Evolutionary conservation across 2,113 vertebrate genomes (phyloP), one percentile per base, ranked within the genome.

Genomic region (Addax nasomaculatus): DNA sequence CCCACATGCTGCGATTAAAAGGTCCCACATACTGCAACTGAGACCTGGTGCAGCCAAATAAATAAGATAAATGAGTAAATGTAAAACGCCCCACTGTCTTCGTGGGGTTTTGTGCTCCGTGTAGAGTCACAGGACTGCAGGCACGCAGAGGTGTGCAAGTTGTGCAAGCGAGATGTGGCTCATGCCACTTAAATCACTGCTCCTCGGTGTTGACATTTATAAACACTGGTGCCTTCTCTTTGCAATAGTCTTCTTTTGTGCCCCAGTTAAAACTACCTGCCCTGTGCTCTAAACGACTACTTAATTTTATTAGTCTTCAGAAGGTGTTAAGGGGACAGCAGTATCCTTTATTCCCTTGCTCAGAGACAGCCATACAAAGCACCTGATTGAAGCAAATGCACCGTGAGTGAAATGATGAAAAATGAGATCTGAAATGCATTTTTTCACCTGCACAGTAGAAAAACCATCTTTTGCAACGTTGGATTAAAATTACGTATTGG

Each of bases 151-250:
- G 7, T 49, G 51, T 27, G 92, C 25, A 95, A 94, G 60, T 51
- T 95, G 96, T 96, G 33, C 84, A 89, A 92, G 36, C 0, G 5
- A 92, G 81, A 85, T 0, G 2, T 8, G 25, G 80, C 51, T 98
- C 93, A 43, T 45, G 53, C 85, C 98, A 76, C 92, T 98, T 97
- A 97, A 95, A 96, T 36, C 49, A 96, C 90, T 0, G 53, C 70
- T 94, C 78, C 97, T 90, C 85, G 90, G 84, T 85, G 47, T 81
- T 98, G 96, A 96, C 95, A 94, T 97, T 98, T 98, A 94, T 76
- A 98, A 97, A 98, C 87, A 87, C 76, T 96, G 88, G 96, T 97
- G 62, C 86, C 93, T 97, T 98, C 93, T 81, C 93, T 98, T 98
- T 97, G 94, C 93, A 89, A 96, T 96, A 85, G 58, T 97, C 89